Conservation (phyloP, 2,888 invertebrate genomes). For the Caenorhabditis sp. region DNA sequence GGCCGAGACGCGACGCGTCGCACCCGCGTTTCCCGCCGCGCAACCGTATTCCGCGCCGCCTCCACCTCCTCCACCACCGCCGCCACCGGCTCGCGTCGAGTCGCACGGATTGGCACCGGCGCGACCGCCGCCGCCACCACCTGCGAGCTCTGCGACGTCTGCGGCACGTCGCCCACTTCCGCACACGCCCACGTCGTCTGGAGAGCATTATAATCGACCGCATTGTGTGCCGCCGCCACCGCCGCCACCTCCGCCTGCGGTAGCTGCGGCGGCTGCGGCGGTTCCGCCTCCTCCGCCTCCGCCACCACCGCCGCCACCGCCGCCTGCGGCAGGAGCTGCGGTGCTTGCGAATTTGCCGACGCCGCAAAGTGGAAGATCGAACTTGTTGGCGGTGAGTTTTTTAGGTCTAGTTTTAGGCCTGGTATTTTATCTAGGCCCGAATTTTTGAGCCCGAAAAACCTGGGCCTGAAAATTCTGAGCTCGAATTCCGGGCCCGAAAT, state of each 20-base stretch:
- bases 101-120: slow-evolving; percentile 44
- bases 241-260: slow-evolving; percentile 38
- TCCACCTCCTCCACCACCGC: slow-evolving; percentile 28
- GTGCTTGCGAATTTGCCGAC: slow-evolving; percentile 43
- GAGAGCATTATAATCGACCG: not conserved
- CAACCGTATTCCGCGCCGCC: slow-evolving; percentile 24
- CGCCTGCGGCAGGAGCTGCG: slow-evolving; percentile 9
- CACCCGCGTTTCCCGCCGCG: slow-evolving; percentile 21
- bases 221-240: slow-evolving; percentile 53
- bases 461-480: too few relatives aligned
- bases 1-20: too few relatives aligned
- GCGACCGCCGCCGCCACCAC: slow-evolving; percentile 53
- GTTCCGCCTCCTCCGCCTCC: slow-evolving; percentile 45
- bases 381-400: slow-evolving; percentile 58
- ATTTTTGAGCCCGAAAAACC: not conserved
- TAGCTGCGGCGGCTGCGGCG: slow-evolving; percentile 10
- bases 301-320: slow-evolving; percentile 8
- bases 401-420: too few relatives aligned
- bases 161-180: slow-evolving; percentile 49
- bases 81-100: slow-evolving; percentile 36
- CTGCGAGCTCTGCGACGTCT: slow-evolving; percentile 12
- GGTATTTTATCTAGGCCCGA: too few relatives aligned
- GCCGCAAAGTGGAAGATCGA: slow-evolving; percentile 47
- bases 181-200: slow-evolving; percentile 20
- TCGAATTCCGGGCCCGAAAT: too few relatives aligned